Conservation (phyloP, 2,797 vertebrate species). For the Enteromius radiatus region DNA sequence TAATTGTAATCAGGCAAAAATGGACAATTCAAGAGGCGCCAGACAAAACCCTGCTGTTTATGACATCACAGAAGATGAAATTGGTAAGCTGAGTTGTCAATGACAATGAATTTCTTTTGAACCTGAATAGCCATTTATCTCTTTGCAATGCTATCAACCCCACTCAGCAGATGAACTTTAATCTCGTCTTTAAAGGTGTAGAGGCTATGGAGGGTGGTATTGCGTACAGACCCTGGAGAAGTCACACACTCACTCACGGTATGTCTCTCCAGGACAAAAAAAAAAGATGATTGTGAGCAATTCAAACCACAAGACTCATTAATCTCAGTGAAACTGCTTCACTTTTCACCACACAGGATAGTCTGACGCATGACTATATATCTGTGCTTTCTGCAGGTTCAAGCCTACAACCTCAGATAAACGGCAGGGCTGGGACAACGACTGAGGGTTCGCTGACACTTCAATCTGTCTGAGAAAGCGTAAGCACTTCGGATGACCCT, state of each 20-base stretch:
- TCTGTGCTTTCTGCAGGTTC: constrained; percentile 39
- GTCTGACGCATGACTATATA: not conserved
- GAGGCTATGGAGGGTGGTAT: not conserved
- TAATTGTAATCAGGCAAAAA: constrained; percentile 65
- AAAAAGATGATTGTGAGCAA: not conserved
- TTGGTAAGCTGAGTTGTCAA: constrained; percentile 58
- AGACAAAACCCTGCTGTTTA: constrained; percentile 63
- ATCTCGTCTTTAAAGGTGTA: constrained; percentile 32
- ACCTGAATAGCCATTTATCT: not conserved
- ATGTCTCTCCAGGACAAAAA: constrained; percentile 13
- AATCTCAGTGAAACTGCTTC: not conserved
- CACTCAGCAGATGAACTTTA: constrained; percentile 17
- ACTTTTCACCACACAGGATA: not conserved
- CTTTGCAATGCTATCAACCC: constrained; percentile 34
- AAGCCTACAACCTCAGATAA: not conserved
- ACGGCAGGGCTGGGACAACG: constrained; percentile 13
- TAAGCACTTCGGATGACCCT: not conserved
- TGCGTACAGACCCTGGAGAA: constrained; percentile 37
- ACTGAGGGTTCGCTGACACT: not conserved
- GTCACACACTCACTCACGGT: constrained; percentile 48
- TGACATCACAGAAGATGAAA: constrained; percentile 68
- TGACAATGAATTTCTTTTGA: not conserved
- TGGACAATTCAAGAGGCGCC: constrained; percentile 54
- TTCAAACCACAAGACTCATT: not conserved
- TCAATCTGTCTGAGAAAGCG: constrained; percentile 12